Evolutionary conservation across 2,888 invertebrate genomes (phyloP), one percentile per base, ranked within the genome.

Genomic region (Nycteola revayana): DNA sequence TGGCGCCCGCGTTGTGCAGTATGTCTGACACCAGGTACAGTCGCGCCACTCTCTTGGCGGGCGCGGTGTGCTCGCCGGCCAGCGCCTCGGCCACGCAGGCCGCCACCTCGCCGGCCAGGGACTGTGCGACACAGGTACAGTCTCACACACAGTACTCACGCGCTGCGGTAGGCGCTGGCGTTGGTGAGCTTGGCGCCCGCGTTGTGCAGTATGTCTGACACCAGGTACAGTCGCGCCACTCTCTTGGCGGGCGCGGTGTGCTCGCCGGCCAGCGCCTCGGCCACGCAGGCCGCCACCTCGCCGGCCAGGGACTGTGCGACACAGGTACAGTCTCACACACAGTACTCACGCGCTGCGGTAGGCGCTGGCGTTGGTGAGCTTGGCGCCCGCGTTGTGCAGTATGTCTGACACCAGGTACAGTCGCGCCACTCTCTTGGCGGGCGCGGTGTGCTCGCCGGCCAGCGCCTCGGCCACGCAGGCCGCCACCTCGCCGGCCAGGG

Each of bases 141-240:
- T 14, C 3, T 14, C 2, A 5, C 5, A 14, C 3, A 2, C 14
- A 14, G 9, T 3, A 90, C 92, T 90, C 77, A 96, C 94, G 95
- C 94, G 86, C 92, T 93, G 49, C 97, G 89, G 68, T 95, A 99
- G 66, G 95, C 97, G 31, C 97, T 97, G 0, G 98, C 99, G 83
- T 99, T 98, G 25, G 96, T 94, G 11, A 99, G 95, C 91, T 98
- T 98, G 3, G 97, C 96, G 45, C 96, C 96, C 70, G 98, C 98
- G 81, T 99, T 99, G 78, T 98, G 97, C 55, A 99, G 90, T 51
- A 99, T 95, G 79, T 99, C 99, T 1, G 98, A 98, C 32, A 99
- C 92, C 42, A 99, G 92, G 88, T 98, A 99, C 27, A 99, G 89
- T 36, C 99, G 89, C 5, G 98, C 97, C 50, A 98, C 93, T 89